These are phyloP conservation scores for Scaptomyza parva DNA, from an alignment of 2,888 invertebrate species.

Conservation along the genomic window DNA sequence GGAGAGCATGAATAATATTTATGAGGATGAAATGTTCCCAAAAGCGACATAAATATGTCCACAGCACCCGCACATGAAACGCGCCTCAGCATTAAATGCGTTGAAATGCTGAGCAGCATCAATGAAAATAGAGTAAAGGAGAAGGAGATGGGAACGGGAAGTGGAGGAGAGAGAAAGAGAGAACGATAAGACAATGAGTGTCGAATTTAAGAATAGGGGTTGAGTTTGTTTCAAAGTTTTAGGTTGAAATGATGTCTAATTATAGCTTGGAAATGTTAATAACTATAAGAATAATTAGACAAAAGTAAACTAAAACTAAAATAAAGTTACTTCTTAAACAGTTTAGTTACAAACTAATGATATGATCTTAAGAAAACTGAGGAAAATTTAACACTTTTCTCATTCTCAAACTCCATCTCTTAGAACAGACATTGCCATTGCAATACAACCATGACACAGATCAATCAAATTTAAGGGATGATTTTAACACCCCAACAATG, in stretches of 20 bases:
- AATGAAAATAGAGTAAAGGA: slow-evolving; percentile 12
- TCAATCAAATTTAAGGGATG: slow-evolving; percentile 51
- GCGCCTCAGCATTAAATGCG: slow-evolving; percentile 75
- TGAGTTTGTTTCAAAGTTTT: slow-evolving; percentile 22
- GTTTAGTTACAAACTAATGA: background rate
- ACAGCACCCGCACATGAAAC: slow-evolving; percentile 82
- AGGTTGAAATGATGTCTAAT: slow-evolving; percentile 1
- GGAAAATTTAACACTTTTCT: background rate
- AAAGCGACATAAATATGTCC: slow-evolving; percentile 84
- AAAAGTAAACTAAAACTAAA: background rate
- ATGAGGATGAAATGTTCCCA: slow-evolving; percentile 84
- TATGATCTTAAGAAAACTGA: background rate
- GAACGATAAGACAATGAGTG: background rate
- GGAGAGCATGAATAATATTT: slow-evolving; percentile 82
- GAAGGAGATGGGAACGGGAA: background rate
- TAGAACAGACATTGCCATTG: background rate
- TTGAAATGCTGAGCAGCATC: slow-evolving; percentile 59
- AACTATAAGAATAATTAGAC: slow-evolving; percentile 6
- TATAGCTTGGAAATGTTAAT: slow-evolving; percentile 24
- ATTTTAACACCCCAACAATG: slow-evolving; percentile 19
- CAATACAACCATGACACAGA: slow-evolving; percentile 20
- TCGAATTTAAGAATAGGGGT: slow-evolving; percentile 33
- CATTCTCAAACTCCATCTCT: background rate
- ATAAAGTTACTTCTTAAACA: too few relatives aligned
- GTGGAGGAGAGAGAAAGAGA: background rate